Evolutionary conservation across 2,113 vertebrate species (phyloP).

Genomic region (Amphiprion percula): DNA sequence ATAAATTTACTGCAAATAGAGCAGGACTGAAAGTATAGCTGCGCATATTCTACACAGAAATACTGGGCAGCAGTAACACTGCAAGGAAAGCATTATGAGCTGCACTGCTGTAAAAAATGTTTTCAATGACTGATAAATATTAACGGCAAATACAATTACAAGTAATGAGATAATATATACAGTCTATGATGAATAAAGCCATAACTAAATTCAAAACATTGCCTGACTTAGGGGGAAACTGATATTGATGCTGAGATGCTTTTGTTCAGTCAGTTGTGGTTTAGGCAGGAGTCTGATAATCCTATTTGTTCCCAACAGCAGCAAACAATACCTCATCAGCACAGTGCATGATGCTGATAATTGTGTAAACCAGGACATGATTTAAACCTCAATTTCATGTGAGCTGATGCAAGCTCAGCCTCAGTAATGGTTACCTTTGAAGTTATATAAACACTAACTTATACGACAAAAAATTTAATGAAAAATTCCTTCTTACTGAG

Average conservation of each 20-base stretch:
- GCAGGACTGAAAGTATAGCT: neutral
- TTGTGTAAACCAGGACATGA: constrained; percentile 25
- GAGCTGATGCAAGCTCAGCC: neutral
- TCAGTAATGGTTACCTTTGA: neutral
- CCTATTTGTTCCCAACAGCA: constrained; percentile 28
- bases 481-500: neutral
- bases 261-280: constrained; percentile 12
- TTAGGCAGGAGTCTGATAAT: constrained; percentile 47
- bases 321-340: constrained; percentile 47
- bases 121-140: constrained; percentile 2
- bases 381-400: constrained; percentile 3
- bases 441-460: neutral
- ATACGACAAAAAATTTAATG: neutral
- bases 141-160: constrained; percentile 8
- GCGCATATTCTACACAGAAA: neutral
- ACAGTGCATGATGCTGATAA: constrained; percentile 33
- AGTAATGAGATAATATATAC: constrained; percentile 5
- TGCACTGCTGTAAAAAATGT: constrained; percentile 13
- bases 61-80: constrained; percentile 4
- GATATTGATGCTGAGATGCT: constrained; percentile 20
- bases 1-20: neutral
- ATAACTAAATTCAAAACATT: constrained; percentile 16
- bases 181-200: constrained; percentile 21
- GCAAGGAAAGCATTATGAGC: constrained; percentile 3
- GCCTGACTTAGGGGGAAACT: constrained; percentile 10